Base-by-base conservation (phyloP, 2,797 vertebrate species). In the Coendou prehensilis region DNA sequence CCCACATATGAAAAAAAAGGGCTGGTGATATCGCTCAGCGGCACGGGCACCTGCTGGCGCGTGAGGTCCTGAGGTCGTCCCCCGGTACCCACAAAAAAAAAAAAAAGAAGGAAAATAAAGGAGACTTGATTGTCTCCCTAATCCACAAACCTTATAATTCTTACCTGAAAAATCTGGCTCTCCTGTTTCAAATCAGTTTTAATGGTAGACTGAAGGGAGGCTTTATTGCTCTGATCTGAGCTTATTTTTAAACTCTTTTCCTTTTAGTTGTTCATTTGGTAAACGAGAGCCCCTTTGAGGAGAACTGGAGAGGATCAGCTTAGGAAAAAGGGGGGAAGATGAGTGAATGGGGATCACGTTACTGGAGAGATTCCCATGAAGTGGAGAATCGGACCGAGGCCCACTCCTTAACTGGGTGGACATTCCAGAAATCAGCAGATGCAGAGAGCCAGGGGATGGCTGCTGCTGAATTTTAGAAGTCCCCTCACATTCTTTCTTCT, bases 121-220 rank as follows among this genome's bases (percentile, higher is more conserved):
- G 93, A 87, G 95, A 85, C 90, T 94, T 79, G 56, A 69, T 96
- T 96, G 93, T 93, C 88, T 94, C 59, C 26, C 63, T 97, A 97
- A 97, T 97, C 97, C 93, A 92, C 85, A 88, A 45, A 97, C 93
- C 95, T 96, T 97, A n/a, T 97, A 97, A 97, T 98, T 97, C 94
- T 97, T 84, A 97, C 95, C 96, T 94, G 87, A 94, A 97, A 96
- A 96, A 91, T 86, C 95, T 91, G 94, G 64, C 75, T 96, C 84
- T 97, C 90, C 93, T 90, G 45, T 95, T 97, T 97, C 96, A 92
- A 93, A 93, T 97, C 94, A 47, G 85, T 95, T 96, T 93, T 96
- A 96, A 93, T 96, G 73, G 89, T 81, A 85, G 93, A 78, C 95
- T 95, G 92, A 96, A 93, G 63, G 67, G n/a, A 80, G 41, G 84